Evolutionary conservation across 2,888 invertebrate genomes (phyloP), one percentile per base, ranked within the genome.

Genomic region (Scaptodrosophila latifasciaeformis): DNA sequence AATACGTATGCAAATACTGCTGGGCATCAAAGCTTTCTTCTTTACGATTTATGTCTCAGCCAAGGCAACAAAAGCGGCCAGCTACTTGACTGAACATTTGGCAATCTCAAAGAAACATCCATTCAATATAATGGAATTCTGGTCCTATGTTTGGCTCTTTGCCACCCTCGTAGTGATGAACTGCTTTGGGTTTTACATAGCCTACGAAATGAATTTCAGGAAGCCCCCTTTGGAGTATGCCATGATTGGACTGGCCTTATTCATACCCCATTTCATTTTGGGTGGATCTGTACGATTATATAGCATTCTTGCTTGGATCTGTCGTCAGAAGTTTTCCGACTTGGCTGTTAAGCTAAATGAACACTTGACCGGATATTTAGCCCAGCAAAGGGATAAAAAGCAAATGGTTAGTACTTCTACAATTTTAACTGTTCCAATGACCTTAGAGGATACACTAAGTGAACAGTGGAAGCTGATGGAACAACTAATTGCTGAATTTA

Each of bases 151-250:
- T 2, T 56, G 80, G 34, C 40, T 84, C 1, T 72, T 66, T 24
- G 71, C 75, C 1, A 82, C 83, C 0, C 47, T 81, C 1, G 2
- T 69, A 0, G 52, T 80, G 4, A 58, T 72, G 7, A 30, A 68
- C 10, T 40, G 67, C 15, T 74, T 84, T 42, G 69, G 47, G 2
- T 19, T 64, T 1, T 85, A 84, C 29, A 80, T 85, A 27, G 78
- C 70, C 37, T 75, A 71, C 13, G 78, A 84, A 53, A 67, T 85
- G 68, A 53, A 83, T 6, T 85, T 85, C 49, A 61, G 68, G 49
- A 19, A 77, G 54, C 84, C 84, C 5, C 77, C 84, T 0, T 45
- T 79, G 3, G 67, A 78, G 31, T 71, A 82, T 18, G 54, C 70
- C 5, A 76, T 85, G 71, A 63, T 82, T 2, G 69, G 59, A 2